Evolutionary conservation across 2,888 invertebrate genomes (phyloP), one percentile per base, ranked within the genome.

Genomic region (Rutpela maculata): DNA sequence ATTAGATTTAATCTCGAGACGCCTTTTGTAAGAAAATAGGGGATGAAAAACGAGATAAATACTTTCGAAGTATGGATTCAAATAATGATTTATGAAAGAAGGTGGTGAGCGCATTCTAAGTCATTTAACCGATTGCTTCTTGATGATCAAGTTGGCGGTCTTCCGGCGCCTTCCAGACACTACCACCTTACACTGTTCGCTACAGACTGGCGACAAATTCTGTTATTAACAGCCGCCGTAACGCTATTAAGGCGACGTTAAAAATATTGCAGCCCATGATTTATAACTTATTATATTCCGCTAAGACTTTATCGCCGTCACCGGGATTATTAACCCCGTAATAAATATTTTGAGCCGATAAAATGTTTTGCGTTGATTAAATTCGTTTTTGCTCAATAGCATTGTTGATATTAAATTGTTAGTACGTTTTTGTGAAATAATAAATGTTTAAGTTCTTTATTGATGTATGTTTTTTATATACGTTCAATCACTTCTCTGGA

Each of bases 111-210:
- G 70, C 70, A 60, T 60, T 59, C 70, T 70, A 43, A 59, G 60
- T 72, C 71, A 72, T 72, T 62, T 62, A 63, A 62, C 71, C 71
- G 63, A 63, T 63, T 62, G 63, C 71, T 72, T 63, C 71, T 55
- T 50, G 71, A 63, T 72, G 71, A 72, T 62, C 31, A 31, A 50
- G 15, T 72, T 17, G 50, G 55, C 62, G 62, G 31, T 50, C 26
- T 43, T 50, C 50, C 71, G 71, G 71, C 63, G 60, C 59, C 57
- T 38, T 43, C 35, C 15, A 38, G 56, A 43, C 22, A 17, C 43
- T 66, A 15, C 18, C 15, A 55, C 12, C 55, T 55, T 22, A 18
- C 67, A 10, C 67, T 19, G 62, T 26, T 12, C n/a, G 9, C 60
- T 17, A 56, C 10, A 56, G 56, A 56, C 56, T 56, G 56, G 56